Evolutionary conservation across 2,113 vertebrate genomes (phyloP).

Genomic region (Athene noctua): DNA sequence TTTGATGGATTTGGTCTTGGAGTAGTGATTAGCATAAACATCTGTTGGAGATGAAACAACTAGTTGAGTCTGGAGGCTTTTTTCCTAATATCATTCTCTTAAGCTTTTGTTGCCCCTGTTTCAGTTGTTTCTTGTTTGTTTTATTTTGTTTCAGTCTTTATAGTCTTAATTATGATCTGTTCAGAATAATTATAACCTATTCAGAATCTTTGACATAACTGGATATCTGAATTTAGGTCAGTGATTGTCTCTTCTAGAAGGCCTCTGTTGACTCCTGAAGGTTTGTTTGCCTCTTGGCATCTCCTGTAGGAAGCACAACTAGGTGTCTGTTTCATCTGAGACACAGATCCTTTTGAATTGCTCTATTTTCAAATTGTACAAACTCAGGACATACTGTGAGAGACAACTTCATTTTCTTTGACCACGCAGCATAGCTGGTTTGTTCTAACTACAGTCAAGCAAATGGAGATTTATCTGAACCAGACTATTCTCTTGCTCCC

Average conservation of each 20-base stretch:
- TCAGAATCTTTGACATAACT: background rate
- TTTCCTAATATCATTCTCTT: background rate
- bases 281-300: background rate
- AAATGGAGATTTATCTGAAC: background rate
- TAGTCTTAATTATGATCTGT: background rate
- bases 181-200: background rate
- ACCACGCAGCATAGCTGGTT: background rate
- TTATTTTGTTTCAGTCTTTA: background rate
- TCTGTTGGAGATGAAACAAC: background rate
- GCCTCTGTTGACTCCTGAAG: background rate
- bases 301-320: background rate
- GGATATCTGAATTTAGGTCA: background rate
- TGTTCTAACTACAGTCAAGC: background rate
- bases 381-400: background rate
- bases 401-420: background rate
- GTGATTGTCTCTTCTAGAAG: background rate
- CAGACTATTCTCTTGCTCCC: background rate
- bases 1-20: background rate
- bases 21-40: background rate
- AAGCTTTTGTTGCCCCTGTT: background rate
- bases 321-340: background rate
- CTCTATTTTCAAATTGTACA: background rate
- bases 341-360: background rate
- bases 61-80: background rate
- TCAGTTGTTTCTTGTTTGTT: background rate